phyloP scores from a whole-genome alignment of 2,888 invertebrate genomes.

The Apotomis capreana region DNA sequence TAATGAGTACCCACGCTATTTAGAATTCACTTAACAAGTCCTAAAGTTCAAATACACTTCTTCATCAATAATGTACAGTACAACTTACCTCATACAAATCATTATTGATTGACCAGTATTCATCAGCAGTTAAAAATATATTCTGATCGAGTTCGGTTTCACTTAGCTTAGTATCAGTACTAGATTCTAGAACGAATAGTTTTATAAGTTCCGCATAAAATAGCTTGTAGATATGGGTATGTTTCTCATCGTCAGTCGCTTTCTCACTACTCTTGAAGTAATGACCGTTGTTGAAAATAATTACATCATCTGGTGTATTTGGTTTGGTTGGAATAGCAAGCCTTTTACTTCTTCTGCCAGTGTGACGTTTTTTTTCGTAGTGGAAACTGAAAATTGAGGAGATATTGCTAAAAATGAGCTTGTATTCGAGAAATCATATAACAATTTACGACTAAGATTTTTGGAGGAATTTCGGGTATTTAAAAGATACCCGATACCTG shows the following conservation, averaged over 20 bases:
- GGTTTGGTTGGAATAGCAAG: conserved; percentile 29
- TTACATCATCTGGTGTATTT: conserved; percentile 29
- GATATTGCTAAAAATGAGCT: not conserved
- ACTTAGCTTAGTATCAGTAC: conserved; percentile 57
- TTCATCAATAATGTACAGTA: not conserved
- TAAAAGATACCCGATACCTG: too few species aligned
- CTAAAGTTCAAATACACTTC: not conserved
- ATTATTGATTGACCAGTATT: conserved; percentile 79
- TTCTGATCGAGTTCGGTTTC: conserved; percentile 72
- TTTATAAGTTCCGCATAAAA: conserved; percentile 75
- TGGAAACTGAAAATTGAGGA: conserved; percentile 55
- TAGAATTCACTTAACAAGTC: not conserved
- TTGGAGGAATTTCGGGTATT: too few species aligned
- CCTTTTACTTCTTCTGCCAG: conserved; percentile 46
- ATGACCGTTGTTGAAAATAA: conserved; percentile 44
- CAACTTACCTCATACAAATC: conserved; percentile 81
- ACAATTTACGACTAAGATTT: too few species aligned
- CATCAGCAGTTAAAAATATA: conserved; percentile 71
- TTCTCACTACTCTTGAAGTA: conserved; percentile 48
- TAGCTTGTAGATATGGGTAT: conserved; percentile 58
- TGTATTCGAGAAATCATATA: too few species aligned
- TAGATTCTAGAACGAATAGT: conserved; percentile 69
- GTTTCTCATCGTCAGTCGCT: conserved; percentile 57
- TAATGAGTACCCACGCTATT: not conserved
- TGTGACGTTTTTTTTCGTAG: conserved; percentile 59